A percentile compares a stretch with the other conserved stretches of the same genome.
These are phyloP conservation scores for Chirona hameri DNA, from an alignment of 2,888 invertebrate genomes.

Conservation along the genomic window DNA sequence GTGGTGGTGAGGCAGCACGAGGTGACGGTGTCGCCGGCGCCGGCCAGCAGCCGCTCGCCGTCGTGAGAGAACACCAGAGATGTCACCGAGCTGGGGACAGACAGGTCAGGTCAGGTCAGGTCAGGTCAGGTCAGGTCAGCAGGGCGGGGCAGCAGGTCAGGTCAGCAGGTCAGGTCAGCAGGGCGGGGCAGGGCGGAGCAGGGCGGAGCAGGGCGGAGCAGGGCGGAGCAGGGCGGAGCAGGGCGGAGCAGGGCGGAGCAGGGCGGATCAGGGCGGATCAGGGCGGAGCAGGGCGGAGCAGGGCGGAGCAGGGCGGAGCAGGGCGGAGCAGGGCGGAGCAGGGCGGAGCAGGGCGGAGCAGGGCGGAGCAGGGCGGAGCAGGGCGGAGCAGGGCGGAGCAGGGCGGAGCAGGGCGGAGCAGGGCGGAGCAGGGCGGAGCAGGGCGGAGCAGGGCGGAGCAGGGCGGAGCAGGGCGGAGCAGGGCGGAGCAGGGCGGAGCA, in stretches of 20 bases:
- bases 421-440: neutral
- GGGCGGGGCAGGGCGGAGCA: neutral
- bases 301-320: neutral
- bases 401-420: too few relatives aligned
- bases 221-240: too few relatives aligned
- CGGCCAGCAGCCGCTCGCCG: conserved; percentile 22
- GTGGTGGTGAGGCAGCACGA: conserved; percentile 1
- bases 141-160: neutral
- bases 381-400: neutral
- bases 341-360: neutral
- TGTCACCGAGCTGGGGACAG: neutral
- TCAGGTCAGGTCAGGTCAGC: neutral
- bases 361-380: neutral
- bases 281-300: neutral
- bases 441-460: neutral
- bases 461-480: neutral
- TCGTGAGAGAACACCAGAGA: conserved; percentile 4
- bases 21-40: conserved; percentile 25
- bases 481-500: neutral
- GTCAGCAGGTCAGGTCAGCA: neutral
- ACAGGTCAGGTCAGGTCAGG: neutral
- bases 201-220: neutral
- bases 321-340: too few relatives aligned
- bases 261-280: neutral
- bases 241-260: neutral